These are phyloP conservation scores for Heptranchias perlo DNA, from an alignment of 2,113 vertebrate genomes.

Conservation along the genomic window DNA sequence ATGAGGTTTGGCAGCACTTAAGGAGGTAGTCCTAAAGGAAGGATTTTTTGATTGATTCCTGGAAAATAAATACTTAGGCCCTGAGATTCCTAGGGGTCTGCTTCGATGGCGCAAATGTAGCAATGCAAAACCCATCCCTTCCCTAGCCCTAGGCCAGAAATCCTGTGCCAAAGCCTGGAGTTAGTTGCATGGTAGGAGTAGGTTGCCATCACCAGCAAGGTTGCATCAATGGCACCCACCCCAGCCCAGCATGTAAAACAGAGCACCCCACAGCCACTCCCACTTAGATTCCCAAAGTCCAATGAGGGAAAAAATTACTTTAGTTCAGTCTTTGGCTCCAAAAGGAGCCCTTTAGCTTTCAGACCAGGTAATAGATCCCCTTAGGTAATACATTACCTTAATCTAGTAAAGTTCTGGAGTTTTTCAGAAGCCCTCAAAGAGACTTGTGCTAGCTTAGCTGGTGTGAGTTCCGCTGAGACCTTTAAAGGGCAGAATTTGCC, in stretches of 20 bases:
- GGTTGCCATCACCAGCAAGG: background rate
- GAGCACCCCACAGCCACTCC: background rate
- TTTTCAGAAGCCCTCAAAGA: background rate
- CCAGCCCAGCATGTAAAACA: background rate
- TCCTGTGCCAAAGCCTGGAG: background rate
- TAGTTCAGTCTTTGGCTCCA: background rate
- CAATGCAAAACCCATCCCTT: background rate
- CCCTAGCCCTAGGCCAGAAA: background rate
- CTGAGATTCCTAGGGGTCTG: too few relatives aligned
- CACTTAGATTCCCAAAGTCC: background rate
- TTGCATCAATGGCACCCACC: background rate
- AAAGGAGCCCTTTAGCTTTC: background rate
- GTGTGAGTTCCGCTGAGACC: background rate
- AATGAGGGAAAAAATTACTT: background rate
- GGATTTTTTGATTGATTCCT: background rate
- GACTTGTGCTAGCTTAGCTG: background rate
- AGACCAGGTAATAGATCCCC: background rate
- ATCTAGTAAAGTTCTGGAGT: background rate
- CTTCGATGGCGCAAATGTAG: background rate
- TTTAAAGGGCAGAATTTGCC: background rate
- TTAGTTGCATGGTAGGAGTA: background rate
- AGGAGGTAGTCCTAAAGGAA: background rate
- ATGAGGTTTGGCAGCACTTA: too few relatives aligned
- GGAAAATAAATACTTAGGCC: background rate
- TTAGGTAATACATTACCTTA: background rate